Base-by-base conservation (phyloP, 2,888 invertebrate genomes). In the Nymphalis urticae region DNA sequence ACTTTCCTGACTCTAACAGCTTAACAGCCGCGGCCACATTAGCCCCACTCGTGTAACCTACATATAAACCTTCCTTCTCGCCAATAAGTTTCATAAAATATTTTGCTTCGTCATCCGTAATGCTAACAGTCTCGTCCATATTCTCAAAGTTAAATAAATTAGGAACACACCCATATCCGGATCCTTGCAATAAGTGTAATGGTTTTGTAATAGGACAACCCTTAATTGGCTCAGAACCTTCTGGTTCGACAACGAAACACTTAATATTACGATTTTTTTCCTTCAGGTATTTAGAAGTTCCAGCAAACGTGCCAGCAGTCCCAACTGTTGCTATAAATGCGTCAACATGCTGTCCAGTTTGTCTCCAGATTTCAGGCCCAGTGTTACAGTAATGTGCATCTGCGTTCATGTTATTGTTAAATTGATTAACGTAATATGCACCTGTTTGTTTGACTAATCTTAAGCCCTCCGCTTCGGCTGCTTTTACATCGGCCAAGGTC, bases 361-460 rank as follows among this genome's bases (percentile, higher is more conserved):
- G 92, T 62, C 77, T 83, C 92, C 92, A 92, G 72, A 92, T 92
- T 75, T 92, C 92, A 1, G 92, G 92, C 0, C 92, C 92, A 0
- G 92, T 92, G 1, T 85, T 83, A n/a, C 78, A 69, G 73, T 92
- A 92, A 77, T 92, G 92, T 0, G 92, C 80, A 0, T 82, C 76
- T 2, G 85, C 76, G 69, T 92, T 92, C 0, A 79, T 82, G 0
- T 81, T 76, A 62, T 92, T 92, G 68, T 82, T 84, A 68, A 91
- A 92, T 72, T 92, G 92, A 71, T 90, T 88, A 0, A 92, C 89
- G 63, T 86, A 90, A 75, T 82, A 92, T 8, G 89, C 89, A 8
- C 85, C 85, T 1, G 84, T 86, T 32, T 89, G 79, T 16, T 85
- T 80, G 0, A 85, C 84, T 17, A 89, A 58, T 72, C 79, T 82